Evolutionary conservation across 2,797 vertebrate genomes (phyloP), one percentile per base, ranked within the genome.

Genomic region (Paratrypauchen microcephalus): DNA sequence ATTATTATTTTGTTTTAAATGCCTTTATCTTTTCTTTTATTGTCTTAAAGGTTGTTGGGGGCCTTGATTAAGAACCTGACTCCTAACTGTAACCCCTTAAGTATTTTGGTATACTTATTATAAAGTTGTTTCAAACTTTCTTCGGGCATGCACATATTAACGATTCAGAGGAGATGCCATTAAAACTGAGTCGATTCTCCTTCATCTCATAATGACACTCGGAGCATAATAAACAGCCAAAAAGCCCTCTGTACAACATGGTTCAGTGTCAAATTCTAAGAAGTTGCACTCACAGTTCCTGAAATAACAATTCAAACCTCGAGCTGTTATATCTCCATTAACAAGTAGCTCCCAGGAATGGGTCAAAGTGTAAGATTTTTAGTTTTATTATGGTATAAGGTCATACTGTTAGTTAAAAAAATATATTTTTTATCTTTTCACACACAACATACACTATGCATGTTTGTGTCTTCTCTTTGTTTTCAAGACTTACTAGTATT

Each of bases 91-190:
- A 11, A 2, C 36, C 36, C 11, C 11, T 39, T 39, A 39, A 39
- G 2, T 11, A 11, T 8, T 39, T 39, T 11, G 36, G 2, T 41
- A 13, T 41, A 13, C 2, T 41, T 41, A 41, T 41, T 41, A 41
- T 41, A 41, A 45, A 45, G 41, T 15, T 57, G n/a, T 70, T 30
- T 5, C 26, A 55, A 55, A 36, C 30, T 55, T 66, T 55, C 65
- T 39, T 21, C 13, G 48, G 13, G 30, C n/a, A 9, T 23, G 30
- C n/a, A 39, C 13, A 24, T 26, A 64, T 64, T 64, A 64, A 64
- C 15, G 23, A 28, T 47, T 64, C 28, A 36, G 65, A 16, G 48
- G 21, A n/a, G 63, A n/a, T 28, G 24, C 7, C 63, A 30, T 52
- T 63, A 23, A 36, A 63, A 41, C n/a, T 2, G 15, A 63, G 61